Evolutionary conservation across 2,888 invertebrate genomes (phyloP).

Genomic region (Xestia c-nigrum): DNA sequence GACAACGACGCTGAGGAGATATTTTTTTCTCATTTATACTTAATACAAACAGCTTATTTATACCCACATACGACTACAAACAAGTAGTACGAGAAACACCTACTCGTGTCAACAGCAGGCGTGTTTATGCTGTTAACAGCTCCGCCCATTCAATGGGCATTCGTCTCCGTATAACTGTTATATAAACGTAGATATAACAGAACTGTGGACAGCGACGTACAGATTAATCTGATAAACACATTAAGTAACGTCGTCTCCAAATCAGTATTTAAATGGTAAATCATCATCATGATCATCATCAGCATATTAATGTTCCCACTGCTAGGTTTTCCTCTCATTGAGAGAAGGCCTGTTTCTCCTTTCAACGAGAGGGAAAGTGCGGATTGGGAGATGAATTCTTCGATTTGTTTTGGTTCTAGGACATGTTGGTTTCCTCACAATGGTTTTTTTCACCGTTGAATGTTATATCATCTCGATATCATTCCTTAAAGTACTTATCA

Average conservation of each 20-base stretch:
- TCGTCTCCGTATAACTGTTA: conserved; percentile 23
- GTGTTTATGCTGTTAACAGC: conserved; percentile 39
- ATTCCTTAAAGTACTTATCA: too few relatives aligned
- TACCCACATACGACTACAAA: not conserved
- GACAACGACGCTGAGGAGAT: not conserved
- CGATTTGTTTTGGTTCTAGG: too few relatives aligned
- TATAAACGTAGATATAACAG: not conserved
- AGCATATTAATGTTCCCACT: too few relatives aligned
- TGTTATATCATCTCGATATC: not conserved
- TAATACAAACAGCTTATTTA: not conserved
- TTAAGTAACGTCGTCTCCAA: not conserved
- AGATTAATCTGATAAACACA: not conserved
- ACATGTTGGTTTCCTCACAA: too few relatives aligned
- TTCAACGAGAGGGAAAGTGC: too few relatives aligned
- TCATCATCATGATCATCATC: too few relatives aligned
- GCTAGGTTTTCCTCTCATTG: too few relatives aligned
- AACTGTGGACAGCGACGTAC: not conserved
- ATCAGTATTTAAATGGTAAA: not conserved
- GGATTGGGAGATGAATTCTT: too few relatives aligned
- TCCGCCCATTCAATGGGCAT: conserved; percentile 60
- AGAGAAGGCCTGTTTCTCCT: too few relatives aligned
- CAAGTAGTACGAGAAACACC: conserved; percentile 14
- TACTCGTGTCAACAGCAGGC: conserved; percentile 54
- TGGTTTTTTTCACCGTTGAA: too few relatives aligned
- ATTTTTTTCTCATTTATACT: not conserved